These are phyloP conservation scores for Micrasema minimum DNA, from an alignment of 1,140 invertebrate genomes.

Conservation along the genomic window DNA sequence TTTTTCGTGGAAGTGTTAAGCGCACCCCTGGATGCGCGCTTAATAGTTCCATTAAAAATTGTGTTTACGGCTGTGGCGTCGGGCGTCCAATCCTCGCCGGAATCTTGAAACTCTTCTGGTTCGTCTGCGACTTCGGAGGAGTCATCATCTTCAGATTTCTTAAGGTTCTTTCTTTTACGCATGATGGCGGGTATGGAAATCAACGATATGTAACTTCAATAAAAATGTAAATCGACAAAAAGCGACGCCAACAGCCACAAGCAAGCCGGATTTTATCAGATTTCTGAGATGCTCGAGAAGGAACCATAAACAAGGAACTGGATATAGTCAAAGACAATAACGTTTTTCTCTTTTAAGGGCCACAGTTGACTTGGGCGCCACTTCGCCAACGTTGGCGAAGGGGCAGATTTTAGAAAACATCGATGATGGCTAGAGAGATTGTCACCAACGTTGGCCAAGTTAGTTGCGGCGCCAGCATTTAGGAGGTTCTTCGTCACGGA, in stretches of 20 bases:
- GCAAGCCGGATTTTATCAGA: constrained; percentile 11
- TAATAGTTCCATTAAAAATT: constrained; percentile 29
- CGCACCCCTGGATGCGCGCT: constrained; percentile 18
- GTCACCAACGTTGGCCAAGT: no score
- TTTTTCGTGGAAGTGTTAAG: constrained; percentile 31
- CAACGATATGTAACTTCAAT: background rate
- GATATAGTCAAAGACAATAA: background rate
- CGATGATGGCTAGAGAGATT: no score
- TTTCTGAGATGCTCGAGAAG: constrained; percentile 4
- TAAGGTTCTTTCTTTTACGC: constrained; percentile 65
- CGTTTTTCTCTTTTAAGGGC: no score
- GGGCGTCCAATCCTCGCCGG: constrained; percentile 67
- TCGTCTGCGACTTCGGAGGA: constrained; percentile 62
- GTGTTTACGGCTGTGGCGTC: constrained; percentile 63
- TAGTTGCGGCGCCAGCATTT: no score
- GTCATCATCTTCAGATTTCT: constrained; percentile 63
- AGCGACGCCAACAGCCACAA: constrained; percentile 12
- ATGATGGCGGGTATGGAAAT: constrained; percentile 50
- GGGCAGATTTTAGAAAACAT: no score
- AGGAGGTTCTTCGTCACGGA: no score
- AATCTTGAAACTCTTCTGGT: constrained; percentile 67
- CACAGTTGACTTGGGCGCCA: no score
- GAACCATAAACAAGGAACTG: constrained; percentile 22
- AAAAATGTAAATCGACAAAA: background rate
- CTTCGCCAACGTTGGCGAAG: no score